Evolutionary conservation across 2,888 invertebrate species (phyloP), one percentile per base, ranked within the genome.

Genomic region (Helleia helle): DNA sequence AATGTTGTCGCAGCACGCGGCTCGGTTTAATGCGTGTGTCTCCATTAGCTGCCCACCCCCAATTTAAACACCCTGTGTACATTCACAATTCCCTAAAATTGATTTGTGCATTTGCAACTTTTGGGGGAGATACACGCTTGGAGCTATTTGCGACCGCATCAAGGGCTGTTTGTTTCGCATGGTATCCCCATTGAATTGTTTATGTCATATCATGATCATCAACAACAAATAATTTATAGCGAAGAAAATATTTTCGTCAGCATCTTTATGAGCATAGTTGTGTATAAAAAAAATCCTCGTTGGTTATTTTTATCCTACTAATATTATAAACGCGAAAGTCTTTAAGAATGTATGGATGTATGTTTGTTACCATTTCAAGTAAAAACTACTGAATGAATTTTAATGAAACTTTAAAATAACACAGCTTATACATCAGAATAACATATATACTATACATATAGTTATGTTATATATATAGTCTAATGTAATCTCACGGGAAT

Each of bases 21-120:
- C 72, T 54, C 68, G 64, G 67, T 81, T 81, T 80, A 83, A 83
- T 80, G 74, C 79, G 71, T 73, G 77, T 76, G 83, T 81, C 83
- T 84, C 83, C 81, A 84, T 84, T 84, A 84, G 76, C 52, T 38
- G 36, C 31, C 39, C 54, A 64, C 79, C 79, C 80, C 67, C 59
- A 73, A 68, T 79, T 75, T 75, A 73, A 73, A 77, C 79, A 75
- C 65, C 58, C 65, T 66, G 63, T 70, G 67, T 69, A 57, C 56
- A 58, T 55, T 66, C 67, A 72, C 71, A 74, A 77, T 72, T 77
- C 72, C 79, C 77, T 63, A 75, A 83, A 84, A 80, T 84, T 80
- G 79, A 83, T 81, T 81, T 73, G 77, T 77, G 71, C 62, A 40
- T 40, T 40, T 31, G 40, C 40, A 31, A 40, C 22, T 5, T 22